A percentile compares a stretch with the other conserved stretches of the same genome.
Conservation (phyloP, 2,113 vertebrate species). For the Monarcha castaneiventris region DNA sequence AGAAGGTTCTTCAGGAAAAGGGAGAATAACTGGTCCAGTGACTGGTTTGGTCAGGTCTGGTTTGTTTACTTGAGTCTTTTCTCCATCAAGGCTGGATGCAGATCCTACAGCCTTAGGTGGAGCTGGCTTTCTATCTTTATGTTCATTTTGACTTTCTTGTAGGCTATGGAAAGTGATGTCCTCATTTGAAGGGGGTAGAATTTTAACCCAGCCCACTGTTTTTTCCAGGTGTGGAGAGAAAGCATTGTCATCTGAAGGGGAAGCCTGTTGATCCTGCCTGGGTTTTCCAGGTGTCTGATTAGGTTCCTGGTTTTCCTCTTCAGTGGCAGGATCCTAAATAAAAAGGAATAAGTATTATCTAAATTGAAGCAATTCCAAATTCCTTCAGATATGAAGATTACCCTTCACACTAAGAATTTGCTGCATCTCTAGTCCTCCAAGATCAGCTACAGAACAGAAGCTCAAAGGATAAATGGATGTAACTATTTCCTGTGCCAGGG, state of each 20-base stretch:
- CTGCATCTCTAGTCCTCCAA: neutral
- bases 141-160: neutral
- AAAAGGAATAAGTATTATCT: neutral
- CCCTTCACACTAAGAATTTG: neutral
- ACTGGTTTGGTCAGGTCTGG: neutral
- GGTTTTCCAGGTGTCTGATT: neutral
- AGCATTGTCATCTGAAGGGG: neutral
- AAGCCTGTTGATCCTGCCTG: neutral
- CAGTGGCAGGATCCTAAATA: neutral
- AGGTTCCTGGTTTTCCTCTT: neutral
- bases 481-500: neutral
- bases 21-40: slow-evolving; percentile 11
- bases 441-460: neutral
- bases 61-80: neutral
- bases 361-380: neutral
- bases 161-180: neutral
- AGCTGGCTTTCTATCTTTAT: neutral
- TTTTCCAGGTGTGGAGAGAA: neutral
- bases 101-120: neutral
- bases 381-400: neutral
- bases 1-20: slow-evolving; percentile 52
- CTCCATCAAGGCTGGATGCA: neutral
- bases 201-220: slow-evolving; percentile 27
- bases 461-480: neutral
- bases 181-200: slow-evolving; percentile 15